Evolutionary conservation across 2,888 invertebrate genomes (phyloP), one percentile per base, ranked within the genome.

Genomic region (Chalcosyrphus nemorum): DNA sequence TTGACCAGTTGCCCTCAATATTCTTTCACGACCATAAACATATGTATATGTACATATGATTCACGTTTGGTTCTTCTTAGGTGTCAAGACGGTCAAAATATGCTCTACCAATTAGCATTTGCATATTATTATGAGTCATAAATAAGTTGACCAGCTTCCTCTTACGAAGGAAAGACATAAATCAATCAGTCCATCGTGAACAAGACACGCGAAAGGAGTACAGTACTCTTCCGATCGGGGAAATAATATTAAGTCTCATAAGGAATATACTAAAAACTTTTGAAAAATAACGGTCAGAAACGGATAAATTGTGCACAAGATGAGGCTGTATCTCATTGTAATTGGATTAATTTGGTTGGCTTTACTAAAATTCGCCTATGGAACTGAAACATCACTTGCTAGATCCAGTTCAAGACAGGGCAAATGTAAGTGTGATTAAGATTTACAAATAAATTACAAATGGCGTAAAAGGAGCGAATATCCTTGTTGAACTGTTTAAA

Each of bases 101-200:
- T 76, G 47, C 35, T 74, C 21, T 68, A 6, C 11, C 61, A 78
- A 82, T 82, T 82, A 82, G 78, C 78, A 78, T 82, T 82, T 59
- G 65, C 81, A 47, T 43, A 54, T 56, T 38, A 32, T 41, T 24
- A 38, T 63, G 56, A 65, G 15, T 56, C 13, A 50, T 81, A 71
- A 43, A 52, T 24, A 43, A 56, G 63, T 63, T 47, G 15, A 61
- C 41, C 47, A n/a, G 15, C 59, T 81, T 74, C 76, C 29, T 70
- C 56, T 45, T 56, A 50, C 17, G 68, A 66, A 77, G 72, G 45
- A 59, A 66, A 59, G 24, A 38, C 38, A 72, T 32, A 27, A 63
- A 45, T 54, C 38, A 70, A 35, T 70, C 75, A 78, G 78, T 82
- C 56, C 32, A 38, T 1, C n/a, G 56, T n/a, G 47, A 77, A 63